Base-by-base conservation (phyloP, 1,140 invertebrate genomes). In the Macrobrachium nipponense region DNA sequence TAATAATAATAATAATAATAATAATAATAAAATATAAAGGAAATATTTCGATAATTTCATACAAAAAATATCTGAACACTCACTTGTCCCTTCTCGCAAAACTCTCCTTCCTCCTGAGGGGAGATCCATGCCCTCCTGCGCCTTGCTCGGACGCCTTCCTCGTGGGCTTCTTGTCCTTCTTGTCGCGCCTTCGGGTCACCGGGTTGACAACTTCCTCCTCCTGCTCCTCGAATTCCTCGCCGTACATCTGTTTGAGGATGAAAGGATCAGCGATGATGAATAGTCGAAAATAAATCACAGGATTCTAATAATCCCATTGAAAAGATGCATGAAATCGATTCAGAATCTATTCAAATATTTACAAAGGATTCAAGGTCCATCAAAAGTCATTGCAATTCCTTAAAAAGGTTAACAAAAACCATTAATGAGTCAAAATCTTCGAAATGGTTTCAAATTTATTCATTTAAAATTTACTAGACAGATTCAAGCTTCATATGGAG, bases 181-280 rank as follows among this genome's bases (percentile, higher is more conserved):
- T 86, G 18, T 86, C 77, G 0, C 60, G 66, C 23, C 43, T 60
- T 18, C 51, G 27, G 23, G 68, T 58, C 14, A 44, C 66, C 0
- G 14, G 27, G 10, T 18, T 17, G 10, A 59, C 17, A 1, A 68
- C 20, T 23, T 86, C 84, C 77, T 86, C 84, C 70, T 86, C 84
- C 18, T 86, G 84, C 58, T 86, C 84, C 36, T 86, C 84, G 80
- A 86, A 86, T 43, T 86, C 84, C 62, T 86, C 84, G 62, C 77
- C 84, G 64, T 86, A 86, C 77, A 86, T 86, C 84, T 86, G 23
- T 23, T 36, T 51, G 17, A 23, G 79, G 7, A 20, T 27, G 23
- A 58, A 59, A 7, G 15, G 5, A n/a, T 73, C n/a, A 6, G 27
- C 36, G 5, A 23, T 15, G n/a, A 73, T 5, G 5, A 15, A 4